Percentiles rank a stretch among this genome's conserved stretches.
Evolutionary conservation across 2,888 invertebrate genomes (phyloP).

Genomic region (Pristionchus maxplancki): DNA sequence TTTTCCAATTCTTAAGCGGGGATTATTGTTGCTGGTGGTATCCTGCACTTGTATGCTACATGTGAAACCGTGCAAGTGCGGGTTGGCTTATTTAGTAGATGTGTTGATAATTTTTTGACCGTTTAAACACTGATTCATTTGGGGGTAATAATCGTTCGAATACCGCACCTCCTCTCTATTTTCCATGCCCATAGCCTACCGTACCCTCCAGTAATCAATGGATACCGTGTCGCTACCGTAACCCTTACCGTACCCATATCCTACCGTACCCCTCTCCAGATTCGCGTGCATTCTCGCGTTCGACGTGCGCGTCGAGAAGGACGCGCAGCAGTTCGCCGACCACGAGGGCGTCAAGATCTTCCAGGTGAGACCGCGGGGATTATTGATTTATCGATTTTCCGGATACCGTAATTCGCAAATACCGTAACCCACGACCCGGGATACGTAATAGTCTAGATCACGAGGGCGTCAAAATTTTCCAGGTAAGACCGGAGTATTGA

Average conservation of each 20-base stretch:
- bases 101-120: too few species aligned
- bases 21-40: neutral
- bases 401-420: neutral
- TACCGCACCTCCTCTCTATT: too few species aligned
- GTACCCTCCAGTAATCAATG: neutral
- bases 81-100: neutral
- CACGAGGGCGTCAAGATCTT: constrained; percentile 94
- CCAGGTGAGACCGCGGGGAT: constrained; percentile 74
- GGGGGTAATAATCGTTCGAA: too few species aligned
- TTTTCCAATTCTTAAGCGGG: too few species aligned
- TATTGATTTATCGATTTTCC: neutral
- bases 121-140: too few species aligned
- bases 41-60: neutral
- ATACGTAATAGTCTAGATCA: too few species aligned
- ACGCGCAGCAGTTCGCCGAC: constrained; percentile 98
- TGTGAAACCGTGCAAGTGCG: neutral
- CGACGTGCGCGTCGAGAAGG: constrained; percentile 93
- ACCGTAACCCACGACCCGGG: too few species aligned
- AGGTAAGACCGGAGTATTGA: constrained; percentile 56
- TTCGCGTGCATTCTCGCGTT: constrained; percentile 98
- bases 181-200: too few species aligned
- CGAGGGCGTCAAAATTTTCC: constrained; percentile 93
- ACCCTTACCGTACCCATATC: neutral
- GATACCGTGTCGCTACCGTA: neutral
- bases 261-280: constrained; percentile 80